phyloP scores from a whole-genome alignment of 2,888 invertebrate genomes.

The Arctia plantaginis region DNA sequence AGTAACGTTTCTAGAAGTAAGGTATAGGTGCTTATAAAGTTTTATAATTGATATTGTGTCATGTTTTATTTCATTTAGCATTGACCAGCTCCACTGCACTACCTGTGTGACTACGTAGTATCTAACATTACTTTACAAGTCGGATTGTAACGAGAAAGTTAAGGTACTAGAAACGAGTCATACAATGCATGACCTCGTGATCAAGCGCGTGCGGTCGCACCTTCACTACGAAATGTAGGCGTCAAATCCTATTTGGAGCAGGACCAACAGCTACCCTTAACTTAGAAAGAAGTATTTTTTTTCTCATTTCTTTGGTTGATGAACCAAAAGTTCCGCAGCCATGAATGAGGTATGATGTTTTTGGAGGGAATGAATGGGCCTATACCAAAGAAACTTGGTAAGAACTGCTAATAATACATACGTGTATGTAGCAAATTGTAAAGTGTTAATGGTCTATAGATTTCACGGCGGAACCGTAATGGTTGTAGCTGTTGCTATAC shows the following conservation, averaged over 20 bases:
- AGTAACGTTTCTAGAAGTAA: not conserved
- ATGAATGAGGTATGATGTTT: constrained; percentile 33
- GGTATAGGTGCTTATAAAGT: constrained; percentile 14
- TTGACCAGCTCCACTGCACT: constrained; percentile 39
- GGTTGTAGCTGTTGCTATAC: constrained; percentile 61
- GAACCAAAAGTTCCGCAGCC: constrained; percentile 39
- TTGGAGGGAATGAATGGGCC: constrained; percentile 40
- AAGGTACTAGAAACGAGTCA: constrained; percentile 70
- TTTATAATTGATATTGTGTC: constrained; percentile 27
- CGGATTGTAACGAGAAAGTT: constrained; percentile 67
- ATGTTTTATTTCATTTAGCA: constrained; percentile 26
- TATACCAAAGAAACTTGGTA: constrained; percentile 33
- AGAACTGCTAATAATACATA: constrained; percentile 38
- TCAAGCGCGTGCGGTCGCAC: constrained; percentile 68
- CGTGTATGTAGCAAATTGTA: constrained; percentile 60
- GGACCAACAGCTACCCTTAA: constrained; percentile 20
- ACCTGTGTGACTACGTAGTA: constrained; percentile 53
- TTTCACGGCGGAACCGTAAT: constrained; percentile 67
- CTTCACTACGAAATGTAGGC: constrained; percentile 64
- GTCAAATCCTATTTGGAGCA: constrained; percentile 61
- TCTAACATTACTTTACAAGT: constrained; percentile 61
- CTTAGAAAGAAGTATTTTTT: constrained; percentile 25
- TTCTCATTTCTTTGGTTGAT: constrained; percentile 41
- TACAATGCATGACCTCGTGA: constrained; percentile 70
- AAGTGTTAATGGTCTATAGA: constrained; percentile 72